Percentiles rank a stretch among this genome's conserved stretches.
phyloP scores from a whole-genome alignment of 1,140 invertebrate genomes.

The Ooceraea biroi region DNA sequence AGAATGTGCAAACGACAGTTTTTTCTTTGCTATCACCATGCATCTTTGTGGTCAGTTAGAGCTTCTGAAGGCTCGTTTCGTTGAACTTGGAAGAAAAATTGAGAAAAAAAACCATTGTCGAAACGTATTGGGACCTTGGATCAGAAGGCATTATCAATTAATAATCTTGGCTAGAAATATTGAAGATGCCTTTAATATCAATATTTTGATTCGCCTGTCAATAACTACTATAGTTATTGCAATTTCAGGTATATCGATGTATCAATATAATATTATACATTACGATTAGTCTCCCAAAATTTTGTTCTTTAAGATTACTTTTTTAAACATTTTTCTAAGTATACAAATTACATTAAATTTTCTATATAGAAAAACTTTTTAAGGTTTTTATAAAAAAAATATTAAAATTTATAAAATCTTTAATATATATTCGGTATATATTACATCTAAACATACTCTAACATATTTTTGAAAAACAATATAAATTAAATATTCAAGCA shows the following conservation, averaged over 20 bases:
- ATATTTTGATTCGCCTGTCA: constrained; percentile 18
- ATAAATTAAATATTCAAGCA: no score
- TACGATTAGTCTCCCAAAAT: background rate
- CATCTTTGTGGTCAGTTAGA: constrained; percentile 67
- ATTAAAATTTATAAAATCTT: constrained; percentile 1
- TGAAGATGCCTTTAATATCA: constrained; percentile 30
- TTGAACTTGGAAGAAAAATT: background rate
- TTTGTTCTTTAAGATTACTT: no score
- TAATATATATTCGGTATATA: no score
- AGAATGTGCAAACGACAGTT: constrained; percentile 45
- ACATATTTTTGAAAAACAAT: no score
- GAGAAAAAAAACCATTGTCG: background rate
- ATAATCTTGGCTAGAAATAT: constrained; percentile 35
- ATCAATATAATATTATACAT: no score
- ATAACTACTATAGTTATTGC: constrained; percentile 33
- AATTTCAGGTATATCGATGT: constrained; percentile 49
- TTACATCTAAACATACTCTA: no score
- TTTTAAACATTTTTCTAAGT: background rate
- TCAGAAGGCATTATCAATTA: constrained; percentile 29
- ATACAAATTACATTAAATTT: background rate
- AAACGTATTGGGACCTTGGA: background rate
- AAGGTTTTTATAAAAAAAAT: constrained; percentile 8
- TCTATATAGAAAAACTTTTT: background rate
- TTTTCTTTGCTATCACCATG: constrained; percentile 64
- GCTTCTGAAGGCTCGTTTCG: constrained; percentile 39